Evolutionary conservation across 2,797 vertebrate species (phyloP).

Genomic region (Galagoides demidoff): DNA sequence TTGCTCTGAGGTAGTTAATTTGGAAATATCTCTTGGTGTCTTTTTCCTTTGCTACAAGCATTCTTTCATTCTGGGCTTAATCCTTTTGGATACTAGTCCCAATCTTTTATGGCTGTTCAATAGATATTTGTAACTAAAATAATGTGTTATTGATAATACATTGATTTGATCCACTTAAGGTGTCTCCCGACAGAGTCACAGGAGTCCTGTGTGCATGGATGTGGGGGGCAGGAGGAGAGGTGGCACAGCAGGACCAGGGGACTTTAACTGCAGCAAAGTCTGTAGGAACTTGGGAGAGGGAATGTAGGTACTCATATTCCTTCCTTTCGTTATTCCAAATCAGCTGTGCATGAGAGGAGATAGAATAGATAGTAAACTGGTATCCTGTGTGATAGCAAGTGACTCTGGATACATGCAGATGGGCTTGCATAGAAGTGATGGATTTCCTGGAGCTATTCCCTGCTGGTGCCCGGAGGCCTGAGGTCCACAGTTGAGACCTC

Average conservation of each 20-base stretch:
- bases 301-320: accelerated
- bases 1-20: not conserved
- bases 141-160: not conserved
- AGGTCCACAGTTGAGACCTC: not conserved
- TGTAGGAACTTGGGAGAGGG: not conserved
- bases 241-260: not conserved
- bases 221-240: not conserved
- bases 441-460: not conserved
- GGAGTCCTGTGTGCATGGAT: too few species aligned
- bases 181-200: not conserved
- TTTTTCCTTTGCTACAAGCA: not conserved
- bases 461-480: accelerated
- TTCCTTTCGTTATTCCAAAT: not conserved
- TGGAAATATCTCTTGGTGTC: not conserved
- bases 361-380: not conserved
- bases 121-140: constrained; percentile 54
- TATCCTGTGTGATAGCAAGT: not conserved
- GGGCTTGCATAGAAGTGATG: not conserved
- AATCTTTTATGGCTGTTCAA: not conserved
- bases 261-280: not conserved
- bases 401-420: not conserved
- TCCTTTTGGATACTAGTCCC: not conserved
- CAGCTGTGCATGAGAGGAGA: not conserved
- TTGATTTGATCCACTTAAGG: not conserved
- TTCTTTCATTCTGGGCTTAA: constrained; percentile 41